These are phyloP conservation scores for Metridium senile DNA, from an alignment of 92 coral and sea anemone genomes.

Conservation along the genomic window DNA sequence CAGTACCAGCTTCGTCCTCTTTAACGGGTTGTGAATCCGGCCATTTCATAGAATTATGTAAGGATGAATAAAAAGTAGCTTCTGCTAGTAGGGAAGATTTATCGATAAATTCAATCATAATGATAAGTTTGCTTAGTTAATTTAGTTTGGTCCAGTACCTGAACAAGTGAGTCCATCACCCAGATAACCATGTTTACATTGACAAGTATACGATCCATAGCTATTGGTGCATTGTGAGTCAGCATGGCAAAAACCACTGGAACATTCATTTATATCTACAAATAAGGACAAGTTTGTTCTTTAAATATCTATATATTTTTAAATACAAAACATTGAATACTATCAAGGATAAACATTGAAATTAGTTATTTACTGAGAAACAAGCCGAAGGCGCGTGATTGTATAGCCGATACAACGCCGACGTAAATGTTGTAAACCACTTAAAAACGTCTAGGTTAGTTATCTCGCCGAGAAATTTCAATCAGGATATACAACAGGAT, in stretches of 20 bases:
- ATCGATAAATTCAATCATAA: too few species aligned
- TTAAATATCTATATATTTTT: not conserved
- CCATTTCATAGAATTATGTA: too few species aligned
- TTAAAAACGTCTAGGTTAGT: not conserved
- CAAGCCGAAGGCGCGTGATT: not conserved
- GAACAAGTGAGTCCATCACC: not conserved
- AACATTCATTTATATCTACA: not conserved
- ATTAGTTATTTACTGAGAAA: not conserved
- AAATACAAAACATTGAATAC: not conserved
- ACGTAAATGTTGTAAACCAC: not conserved
- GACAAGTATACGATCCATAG: not conserved
- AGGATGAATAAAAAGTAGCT: too few species aligned
- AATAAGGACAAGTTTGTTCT: not conserved
- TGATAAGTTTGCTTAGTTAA: too few species aligned
- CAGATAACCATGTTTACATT: not conserved
- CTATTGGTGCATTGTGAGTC: conserved; percentile 15
- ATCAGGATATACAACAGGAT: too few species aligned
- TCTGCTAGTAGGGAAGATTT: too few species aligned
- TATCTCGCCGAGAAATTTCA: not conserved
- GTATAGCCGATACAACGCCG: not conserved
- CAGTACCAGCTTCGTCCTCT: too few species aligned
- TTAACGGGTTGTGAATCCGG: too few species aligned
- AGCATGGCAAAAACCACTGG: not conserved
- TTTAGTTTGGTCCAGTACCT: too few species aligned
- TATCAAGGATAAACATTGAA: not conserved